Conservation (phyloP, 1,140 invertebrate species). For the Anastrepha ludens region DNA sequence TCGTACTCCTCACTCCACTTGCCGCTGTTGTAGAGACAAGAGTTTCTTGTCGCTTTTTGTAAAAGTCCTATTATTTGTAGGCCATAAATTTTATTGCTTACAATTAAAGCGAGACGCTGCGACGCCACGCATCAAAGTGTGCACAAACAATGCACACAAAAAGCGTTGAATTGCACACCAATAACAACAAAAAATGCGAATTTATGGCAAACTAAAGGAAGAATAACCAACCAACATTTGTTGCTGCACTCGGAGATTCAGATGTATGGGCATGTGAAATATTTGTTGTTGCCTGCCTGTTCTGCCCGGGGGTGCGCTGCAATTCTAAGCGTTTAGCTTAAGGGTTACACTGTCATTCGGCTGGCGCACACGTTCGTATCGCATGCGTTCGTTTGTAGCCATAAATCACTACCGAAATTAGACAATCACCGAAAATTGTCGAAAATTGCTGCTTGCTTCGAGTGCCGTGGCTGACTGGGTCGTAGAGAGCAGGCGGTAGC, state of each 20-base stretch:
- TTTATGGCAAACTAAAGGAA: conserved; percentile 21
- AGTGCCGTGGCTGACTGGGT: background rate
- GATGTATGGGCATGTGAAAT: too few species aligned
- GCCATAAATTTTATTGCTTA: conserved; percentile 47
- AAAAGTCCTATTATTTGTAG: conserved; percentile 42
- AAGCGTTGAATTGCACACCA: conserved; percentile 17
- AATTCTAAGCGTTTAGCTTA: background rate
- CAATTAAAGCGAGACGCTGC: conserved; percentile 51
- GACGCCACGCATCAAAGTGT: conserved; percentile 52
- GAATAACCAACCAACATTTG: background rate
- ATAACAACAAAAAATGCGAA: conserved; percentile 34
- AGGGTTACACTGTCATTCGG: background rate
- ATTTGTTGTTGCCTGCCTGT: background rate
- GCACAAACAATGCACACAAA: conserved; percentile 14
- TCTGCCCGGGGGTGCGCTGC: background rate
- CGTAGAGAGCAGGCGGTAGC: background rate
- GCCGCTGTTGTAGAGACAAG: too few species aligned
- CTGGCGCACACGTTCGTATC: background rate
- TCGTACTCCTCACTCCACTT: background rate
- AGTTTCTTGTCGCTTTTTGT: background rate
- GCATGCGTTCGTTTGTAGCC: background rate
- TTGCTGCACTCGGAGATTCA: background rate
- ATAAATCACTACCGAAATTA: conserved; percentile 47
- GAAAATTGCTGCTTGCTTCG: conserved; percentile 35
- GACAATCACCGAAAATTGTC: conserved; percentile 46